Evolutionary conservation across 2,113 vertebrate genomes (phyloP), one percentile per base, ranked within the genome.

Genomic region (Podarcis muralis): DNA sequence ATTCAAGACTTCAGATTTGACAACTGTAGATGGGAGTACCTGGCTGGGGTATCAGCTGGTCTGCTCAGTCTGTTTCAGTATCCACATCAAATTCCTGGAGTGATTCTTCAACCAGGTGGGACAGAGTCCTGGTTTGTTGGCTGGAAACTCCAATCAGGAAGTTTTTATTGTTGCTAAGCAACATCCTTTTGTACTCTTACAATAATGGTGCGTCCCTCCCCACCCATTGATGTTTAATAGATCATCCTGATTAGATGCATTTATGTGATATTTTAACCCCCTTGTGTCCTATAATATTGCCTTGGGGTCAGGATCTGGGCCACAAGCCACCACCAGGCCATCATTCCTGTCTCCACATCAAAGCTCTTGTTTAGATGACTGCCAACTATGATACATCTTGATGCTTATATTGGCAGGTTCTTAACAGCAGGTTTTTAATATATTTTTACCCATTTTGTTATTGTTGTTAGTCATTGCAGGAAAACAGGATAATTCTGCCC

Each of bases 401-500:
- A 6, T 69, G n/a, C 65, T 80, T 15, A 71, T 79, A 13, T 53
- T 48, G 27, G 48, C 48, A 79, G 23, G 25, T 30, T 25, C 23
- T 15, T 79, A 53, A 53, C 15, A 62, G 40, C 15, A 20, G 40
- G 25, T 27, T 78, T 16, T 43, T 5, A 79, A 13, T 3, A 30
- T 23, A 53, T 53, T 53, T 35, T 18, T 9, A 32, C 32, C 20
- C 23, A 65, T 59, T 35, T 81, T 62, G n/a, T 65, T 53, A 20
- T 72, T 92, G 62, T 89, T 62, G 84, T 71, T 83, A 92, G 74
- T 83, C 91, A 90, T 5, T 1, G 87, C 69, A 68, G 92, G 86
- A 87, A 88, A 93, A 77, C 59, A 57, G 30, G 93, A 87, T 89
- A 88, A 89, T 83, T 91, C 87, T 69, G 77, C 48, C 83, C 75